phyloP scores from a whole-genome alignment of 2,113 vertebrate genomes.

The Merops nubicus region DNA sequence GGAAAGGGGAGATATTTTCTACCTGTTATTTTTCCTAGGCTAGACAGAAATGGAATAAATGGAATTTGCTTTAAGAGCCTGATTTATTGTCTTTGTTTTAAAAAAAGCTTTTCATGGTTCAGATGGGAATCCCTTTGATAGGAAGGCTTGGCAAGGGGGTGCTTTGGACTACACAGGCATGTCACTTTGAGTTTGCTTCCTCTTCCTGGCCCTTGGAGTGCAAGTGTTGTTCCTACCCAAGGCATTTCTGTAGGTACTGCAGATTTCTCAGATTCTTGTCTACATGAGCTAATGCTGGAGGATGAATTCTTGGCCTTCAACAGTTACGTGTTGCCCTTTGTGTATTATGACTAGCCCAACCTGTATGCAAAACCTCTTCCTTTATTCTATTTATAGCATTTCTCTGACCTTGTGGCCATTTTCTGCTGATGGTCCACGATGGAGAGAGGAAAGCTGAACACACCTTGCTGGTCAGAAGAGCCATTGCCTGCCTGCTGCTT shows the following conservation, averaged over 20 bases:
- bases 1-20: conserved; percentile 37
- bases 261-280: neutral
- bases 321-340: neutral
- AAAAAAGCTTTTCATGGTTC: neutral
- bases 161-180: neutral
- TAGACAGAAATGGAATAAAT: conserved; percentile 54
- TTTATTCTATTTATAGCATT: neutral
- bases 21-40: conserved; percentile 51
- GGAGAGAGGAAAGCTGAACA: neutral
- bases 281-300: neutral
- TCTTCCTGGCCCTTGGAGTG: neutral
- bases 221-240: neutral
- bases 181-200: neutral
- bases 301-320: neutral
- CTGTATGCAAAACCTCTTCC: neutral
- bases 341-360: neutral
- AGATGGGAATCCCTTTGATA: neutral
- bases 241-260: neutral
- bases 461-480: neutral
- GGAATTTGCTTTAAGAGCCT: conserved; percentile 27
- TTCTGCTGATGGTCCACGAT: neutral
- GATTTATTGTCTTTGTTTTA: neutral
- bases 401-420: neutral
- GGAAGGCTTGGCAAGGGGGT: neutral
- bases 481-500: neutral